Evolutionary conservation across 2,113 vertebrate species (phyloP), one percentile per base, ranked within the genome.

Genomic region (Oncorhynchus tshawytscha): DNA sequence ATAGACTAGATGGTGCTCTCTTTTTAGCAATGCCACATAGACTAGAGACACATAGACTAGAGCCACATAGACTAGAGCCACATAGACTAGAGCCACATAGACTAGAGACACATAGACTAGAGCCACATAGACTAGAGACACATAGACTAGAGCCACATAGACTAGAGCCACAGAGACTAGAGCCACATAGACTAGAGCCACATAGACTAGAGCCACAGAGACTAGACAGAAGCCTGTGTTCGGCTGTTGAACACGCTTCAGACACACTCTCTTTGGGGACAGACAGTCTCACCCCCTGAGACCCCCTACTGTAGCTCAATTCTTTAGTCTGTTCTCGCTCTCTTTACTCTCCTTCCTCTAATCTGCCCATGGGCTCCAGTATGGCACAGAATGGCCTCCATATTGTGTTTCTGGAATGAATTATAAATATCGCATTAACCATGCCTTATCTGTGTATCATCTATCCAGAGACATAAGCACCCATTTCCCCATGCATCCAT

Each of bases 401-500:
- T 90, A 87, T 90, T 91, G 90, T 87, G 86, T 91, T 87, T 87
- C 79, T 80, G 81, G 80, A 80, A 91, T 90, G 81, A 90, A 91
- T 91, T 91, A 87, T 90, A 81, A 90, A 70, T 81, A 80, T 90
- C 90, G 88, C 84, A 80, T 45, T 92, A 91, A 91, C 84, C 15
- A 13, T 70, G 85, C 79, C 82, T 74, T 74, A 86, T 91, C 79
- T 85, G 84, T 86, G 71, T 71, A 88, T 75, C 81, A 83, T 90
- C 87, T 89, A 88, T 81, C 82, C 84, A 84, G 85, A 87, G 86
- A 89, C 16, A 76, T 77, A 60, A 78, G 80, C 82, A 73, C 85
- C 85, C 79, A 85, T 83, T 84, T 81, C 88, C 69, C 75, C 75
- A 54, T 54, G 51, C 51, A 54, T 54, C 13, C 51, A 54, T 34